Evolutionary conservation across 2,797 vertebrate species (phyloP), one percentile per base, ranked within the genome.

Genomic region (Enoplosus armatus): DNA sequence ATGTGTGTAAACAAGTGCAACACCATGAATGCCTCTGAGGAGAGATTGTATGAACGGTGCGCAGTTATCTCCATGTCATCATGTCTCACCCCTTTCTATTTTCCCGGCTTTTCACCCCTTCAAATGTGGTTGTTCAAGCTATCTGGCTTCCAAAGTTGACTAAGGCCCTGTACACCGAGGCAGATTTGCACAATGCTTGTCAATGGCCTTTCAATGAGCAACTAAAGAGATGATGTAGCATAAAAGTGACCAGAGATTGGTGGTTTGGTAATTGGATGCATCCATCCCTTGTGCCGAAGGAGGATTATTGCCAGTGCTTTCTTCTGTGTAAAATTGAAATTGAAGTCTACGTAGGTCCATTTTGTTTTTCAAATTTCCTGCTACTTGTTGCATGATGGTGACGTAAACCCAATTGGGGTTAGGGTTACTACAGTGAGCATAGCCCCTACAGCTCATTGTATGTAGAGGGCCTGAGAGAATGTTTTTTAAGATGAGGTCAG

Each of bases 401-500:
- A 41, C 27, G 31, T 37, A 54, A 69, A 69, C 33, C 43, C 24
- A 27, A 8, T 39, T 22, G 3, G 3, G 22, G 15, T 75, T n/a
- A 47, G 18, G 35, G 26, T n/a, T 29, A 62, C 53, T 51, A 27
- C 22, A 31, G 24, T 45, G 16, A 43, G n/a, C 24, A n/a, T 43
- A 31, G 51, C 47, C 61, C 55, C 27, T 37, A 29, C n/a, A 18
- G 35, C 29, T 54, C 60, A 37, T 66, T 5, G 6, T 45, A 16
- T 63, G 22, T 50, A 26, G 26, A 53, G 3, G 41, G 4, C 22
- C n/a, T 29, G 47, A 29, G 15, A 59, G 10, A 50, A 48, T 22
- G 33, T 26, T 24, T 77, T 53, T 24, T 45, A 70, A 63, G 69
- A 64, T n/a, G 50, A 72, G 63, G 47, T 76, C 61, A 51, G 27